These are phyloP conservation scores for Brachycybe producta DNA, from an alignment of 2,888 invertebrate species.

Conservation along the genomic window DNA sequence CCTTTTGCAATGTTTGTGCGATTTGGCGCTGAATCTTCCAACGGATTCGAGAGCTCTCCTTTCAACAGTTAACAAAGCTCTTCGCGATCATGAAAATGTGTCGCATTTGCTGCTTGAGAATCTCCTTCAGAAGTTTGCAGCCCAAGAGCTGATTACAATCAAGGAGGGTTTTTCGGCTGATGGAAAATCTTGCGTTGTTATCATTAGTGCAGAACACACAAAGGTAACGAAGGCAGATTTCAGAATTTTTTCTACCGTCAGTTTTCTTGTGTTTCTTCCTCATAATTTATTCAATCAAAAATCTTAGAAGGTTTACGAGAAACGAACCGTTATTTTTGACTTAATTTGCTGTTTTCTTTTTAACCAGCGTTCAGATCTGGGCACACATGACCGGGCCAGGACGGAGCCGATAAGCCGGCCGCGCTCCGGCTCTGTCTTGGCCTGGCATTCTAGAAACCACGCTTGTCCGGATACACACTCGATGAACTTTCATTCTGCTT, in stretches of 20 bases:
- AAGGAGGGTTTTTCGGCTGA: slow-evolving; percentile 39
- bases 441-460: too few species aligned
- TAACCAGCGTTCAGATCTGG: too few species aligned
- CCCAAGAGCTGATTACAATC: slow-evolving; percentile 53
- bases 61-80: slow-evolving; percentile 41
- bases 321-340: background rate
- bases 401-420: too few species aligned
- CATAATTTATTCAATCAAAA: background rate
- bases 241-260: too few species aligned
- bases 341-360: background rate
- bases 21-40: slow-evolving; percentile 54
- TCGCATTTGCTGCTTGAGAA: slow-evolving; percentile 52
- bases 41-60: slow-evolving; percentile 53
- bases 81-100: slow-evolving; percentile 35
- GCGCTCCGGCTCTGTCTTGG: too few species aligned
- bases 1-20: slow-evolving; percentile 52
- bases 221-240: slow-evolving; percentile 28
- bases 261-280: background rate
- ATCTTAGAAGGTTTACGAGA: background rate
- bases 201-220: slow-evolving; percentile 44
- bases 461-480: too few species aligned
- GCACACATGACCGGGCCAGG: too few species aligned
- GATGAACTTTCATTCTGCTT: too few species aligned
- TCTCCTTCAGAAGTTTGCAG: slow-evolving; percentile 60
- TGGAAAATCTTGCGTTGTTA: slow-evolving; percentile 37